These are phyloP conservation scores for Mus pahari DNA, from an alignment of 2,113 vertebrate genomes.

Conservation along the genomic window DNA sequence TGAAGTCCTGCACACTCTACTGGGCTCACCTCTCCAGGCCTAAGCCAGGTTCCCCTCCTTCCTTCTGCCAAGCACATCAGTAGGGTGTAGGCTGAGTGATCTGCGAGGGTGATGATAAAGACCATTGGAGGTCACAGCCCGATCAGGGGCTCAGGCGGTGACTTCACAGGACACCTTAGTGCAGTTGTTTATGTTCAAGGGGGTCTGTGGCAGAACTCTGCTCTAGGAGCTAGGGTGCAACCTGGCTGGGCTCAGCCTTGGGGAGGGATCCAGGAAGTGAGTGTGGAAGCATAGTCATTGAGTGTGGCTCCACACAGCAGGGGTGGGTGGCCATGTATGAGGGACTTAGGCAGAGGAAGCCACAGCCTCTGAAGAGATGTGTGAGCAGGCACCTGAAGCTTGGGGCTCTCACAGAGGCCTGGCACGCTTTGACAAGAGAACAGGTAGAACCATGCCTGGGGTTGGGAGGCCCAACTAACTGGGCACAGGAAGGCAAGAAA, in stretches of 20 bases:
- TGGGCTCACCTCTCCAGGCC: neutral
- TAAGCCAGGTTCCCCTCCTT: fast-evolving
- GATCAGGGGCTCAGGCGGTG: neutral
- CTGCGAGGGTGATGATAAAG: fast-evolving
- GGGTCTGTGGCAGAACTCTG: neutral
- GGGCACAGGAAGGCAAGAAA: neutral
- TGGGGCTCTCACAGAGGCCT: fast-evolving
- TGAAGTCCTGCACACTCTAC: fast-evolving
- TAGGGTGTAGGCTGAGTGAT: neutral
- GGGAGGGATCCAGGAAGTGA: neutral
- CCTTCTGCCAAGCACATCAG: neutral
- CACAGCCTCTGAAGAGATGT: neutral
- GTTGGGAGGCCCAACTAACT: neutral
- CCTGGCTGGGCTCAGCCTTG: fast-evolving
- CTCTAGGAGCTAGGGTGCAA: neutral
- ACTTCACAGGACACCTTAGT: fast-evolving
- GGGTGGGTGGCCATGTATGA: neutral
- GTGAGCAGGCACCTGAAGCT: neutral
- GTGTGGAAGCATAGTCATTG: fast-evolving
- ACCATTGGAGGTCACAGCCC: neutral
- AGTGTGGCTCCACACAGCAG: no score
- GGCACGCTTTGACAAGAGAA: fast-evolving
- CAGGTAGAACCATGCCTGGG: neutral
- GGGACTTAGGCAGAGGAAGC: neutral
- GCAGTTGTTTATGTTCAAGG: neutral